Evolutionary conservation across 2,888 invertebrate species (phyloP), one percentile per base, ranked within the genome.

Genomic region (Deilephila porcellus): DNA sequence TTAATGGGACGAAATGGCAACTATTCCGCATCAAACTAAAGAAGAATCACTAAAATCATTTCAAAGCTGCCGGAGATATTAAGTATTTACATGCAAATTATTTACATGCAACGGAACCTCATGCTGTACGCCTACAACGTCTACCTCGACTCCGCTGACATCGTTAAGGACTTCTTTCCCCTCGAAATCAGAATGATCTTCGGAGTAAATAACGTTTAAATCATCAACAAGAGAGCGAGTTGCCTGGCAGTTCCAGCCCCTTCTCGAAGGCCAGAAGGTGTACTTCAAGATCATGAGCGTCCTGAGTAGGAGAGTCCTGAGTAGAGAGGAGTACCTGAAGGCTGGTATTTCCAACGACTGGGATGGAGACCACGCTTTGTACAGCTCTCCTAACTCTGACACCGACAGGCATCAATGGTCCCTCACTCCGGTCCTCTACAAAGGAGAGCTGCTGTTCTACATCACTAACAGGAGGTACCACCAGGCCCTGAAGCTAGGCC

Each of bases 261-360:
- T 60, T 1, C 4, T 1, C 20, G 71, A 63, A 0, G 60, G 52
- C 34, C 17, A 52, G 0, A 32, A 29, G 34, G 52, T 74, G 11
- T 71, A 60, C 19, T 74, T 74, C 53, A 71, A 74, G 4, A 71
- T 74, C 5, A n/a, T 37, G 7, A 59, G 60, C 29, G 25, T n/a
- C 14, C 6, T 14, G 11, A 19, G n/a, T 6, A n/a, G n/a, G n/a
- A n/a, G n/a, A n/a, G n/a, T n/a, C n/a, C n/a, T n/a, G n/a, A n/a
- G n/a, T n/a, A n/a, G n/a, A n/a, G 4, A n/a, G 4, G 52, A 52
- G 34, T 74, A 59, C 64, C 64, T 72, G 53, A 72, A 74, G 53
- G 32, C 72, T 6, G 64, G 29, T 19, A 7, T 59, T 45, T 37
- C 63, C 7, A 29, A 45, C 29, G 67, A 74, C 29, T 3, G 37